Percentiles rank a stretch among this genome's conserved stretches.
Conservation (phyloP, 2,113 vertebrate genomes). For the Regulus satrapa region DNA sequence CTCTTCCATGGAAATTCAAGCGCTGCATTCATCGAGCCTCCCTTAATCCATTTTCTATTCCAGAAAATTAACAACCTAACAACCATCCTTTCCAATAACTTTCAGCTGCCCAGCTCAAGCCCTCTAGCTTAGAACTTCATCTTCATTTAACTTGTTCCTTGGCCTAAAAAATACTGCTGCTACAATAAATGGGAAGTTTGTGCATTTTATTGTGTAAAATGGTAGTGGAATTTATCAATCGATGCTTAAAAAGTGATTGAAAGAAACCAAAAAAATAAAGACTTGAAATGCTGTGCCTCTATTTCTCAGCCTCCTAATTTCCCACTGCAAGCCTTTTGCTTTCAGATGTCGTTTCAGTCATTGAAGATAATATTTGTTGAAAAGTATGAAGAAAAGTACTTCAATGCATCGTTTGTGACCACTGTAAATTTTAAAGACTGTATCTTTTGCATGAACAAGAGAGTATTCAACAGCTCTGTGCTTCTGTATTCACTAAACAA, state of each 20-base stretch:
- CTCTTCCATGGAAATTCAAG: not conserved
- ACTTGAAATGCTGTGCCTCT: not conserved
- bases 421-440: not conserved
- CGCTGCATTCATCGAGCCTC: not conserved
- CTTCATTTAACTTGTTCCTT: not conserved
- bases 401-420: accelerated
- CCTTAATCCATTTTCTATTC: not conserved
- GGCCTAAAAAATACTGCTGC: not conserved
- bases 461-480: not conserved
- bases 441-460: not conserved
- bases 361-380: too few species aligned
- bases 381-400: not conserved
- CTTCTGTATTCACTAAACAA: not conserved
- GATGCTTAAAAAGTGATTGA: not conserved
- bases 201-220: not conserved
- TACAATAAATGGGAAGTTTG: accelerated
- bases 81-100: not conserved
- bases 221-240: accelerated
- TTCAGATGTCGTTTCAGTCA: not conserved
- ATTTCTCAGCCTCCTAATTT: not conserved
- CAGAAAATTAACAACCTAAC: accelerated
- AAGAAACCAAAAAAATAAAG: not conserved
- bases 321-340: not conserved
- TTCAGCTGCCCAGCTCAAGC: not conserved
- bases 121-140: not conserved